phyloP scores from a whole-genome alignment of 2,797 vertebrate species.

The Anguilla anguilla region DNA sequence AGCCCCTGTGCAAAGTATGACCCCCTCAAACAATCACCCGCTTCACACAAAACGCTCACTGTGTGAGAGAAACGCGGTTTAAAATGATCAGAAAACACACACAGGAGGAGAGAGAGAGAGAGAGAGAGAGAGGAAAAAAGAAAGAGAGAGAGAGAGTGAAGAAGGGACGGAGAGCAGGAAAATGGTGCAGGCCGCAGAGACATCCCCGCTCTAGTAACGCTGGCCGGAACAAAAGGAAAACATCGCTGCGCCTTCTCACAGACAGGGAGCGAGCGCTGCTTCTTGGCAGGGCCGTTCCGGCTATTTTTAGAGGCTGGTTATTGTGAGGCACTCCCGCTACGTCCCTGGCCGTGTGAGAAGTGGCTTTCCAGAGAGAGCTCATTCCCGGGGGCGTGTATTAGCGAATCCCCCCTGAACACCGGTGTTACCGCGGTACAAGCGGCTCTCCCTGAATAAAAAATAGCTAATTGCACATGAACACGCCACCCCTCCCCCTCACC shows the following conservation, averaged over 20 bases:
- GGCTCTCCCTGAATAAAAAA: slow-evolving; percentile 25
- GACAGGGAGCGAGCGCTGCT: slow-evolving; percentile 35
- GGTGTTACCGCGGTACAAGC: slow-evolving; percentile 20
- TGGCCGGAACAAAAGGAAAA: slow-evolving; percentile 1
- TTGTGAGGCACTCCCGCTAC: slow-evolving; percentile 42
- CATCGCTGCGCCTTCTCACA: background rate
- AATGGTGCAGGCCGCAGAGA: background rate
- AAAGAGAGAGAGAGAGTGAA: background rate
- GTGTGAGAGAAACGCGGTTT: background rate
- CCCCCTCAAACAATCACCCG: background rate
- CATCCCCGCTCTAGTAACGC: background rate
- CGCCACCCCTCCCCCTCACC: background rate
- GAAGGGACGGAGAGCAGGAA: background rate
- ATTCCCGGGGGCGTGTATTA: slow-evolving; percentile 28
- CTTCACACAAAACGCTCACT: background rate
- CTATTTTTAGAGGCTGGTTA: slow-evolving; percentile 65
- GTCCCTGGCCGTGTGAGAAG: slow-evolving; percentile 46
- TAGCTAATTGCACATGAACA: slow-evolving; percentile 25
- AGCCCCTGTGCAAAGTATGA: background rate
- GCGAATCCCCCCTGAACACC: slow-evolving; percentile 35
- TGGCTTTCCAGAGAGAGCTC: slow-evolving; percentile 33
- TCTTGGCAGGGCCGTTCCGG: slow-evolving; percentile 48
- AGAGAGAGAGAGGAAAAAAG: slow-evolving; percentile 18
- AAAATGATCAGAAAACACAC: background rate
- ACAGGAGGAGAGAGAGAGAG: slow-evolving; percentile 26